phyloP scores from a whole-genome alignment of 2,113 vertebrate species.

The Carassius gibelio region DNA sequence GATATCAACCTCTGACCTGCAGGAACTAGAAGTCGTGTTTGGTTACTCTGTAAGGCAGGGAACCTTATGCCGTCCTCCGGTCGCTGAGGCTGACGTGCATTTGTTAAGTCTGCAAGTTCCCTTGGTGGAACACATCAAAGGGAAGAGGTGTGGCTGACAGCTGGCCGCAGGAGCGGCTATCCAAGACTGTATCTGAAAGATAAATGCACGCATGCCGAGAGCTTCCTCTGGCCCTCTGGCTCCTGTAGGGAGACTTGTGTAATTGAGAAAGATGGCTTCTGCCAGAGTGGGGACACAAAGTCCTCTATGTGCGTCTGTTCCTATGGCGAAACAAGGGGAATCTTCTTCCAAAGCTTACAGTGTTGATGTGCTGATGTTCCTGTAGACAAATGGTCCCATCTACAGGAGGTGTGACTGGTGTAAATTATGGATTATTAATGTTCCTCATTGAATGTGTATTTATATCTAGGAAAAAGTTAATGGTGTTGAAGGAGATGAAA shows the following conservation, averaged over 20 bases:
- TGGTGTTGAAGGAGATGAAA: slow-evolving; percentile 28
- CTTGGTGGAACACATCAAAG: slow-evolving; percentile 51
- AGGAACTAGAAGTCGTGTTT: slow-evolving; percentile 65
- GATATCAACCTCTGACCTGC: slow-evolving; percentile 70
- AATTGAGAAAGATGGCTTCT: slow-evolving; percentile 54
- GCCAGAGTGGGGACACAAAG: slow-evolving; percentile 32
- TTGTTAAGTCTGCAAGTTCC: slow-evolving; percentile 25
- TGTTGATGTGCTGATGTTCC: slow-evolving; percentile 37
- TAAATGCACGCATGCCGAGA: slow-evolving; percentile 43
- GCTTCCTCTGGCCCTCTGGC: slow-evolving; percentile 36
- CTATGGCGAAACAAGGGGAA: slow-evolving; percentile 45
- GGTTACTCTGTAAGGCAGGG: slow-evolving; percentile 58
- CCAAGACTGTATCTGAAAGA: slow-evolving; percentile 52
- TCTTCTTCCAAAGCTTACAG: slow-evolving; percentile 27
- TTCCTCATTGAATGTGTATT: slow-evolving; percentile 42
- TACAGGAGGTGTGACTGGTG: slow-evolving; percentile 44
- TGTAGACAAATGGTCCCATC: slow-evolving; percentile 55
- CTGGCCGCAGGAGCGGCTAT: slow-evolving; percentile 42
- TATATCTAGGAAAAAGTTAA: slow-evolving; percentile 37
- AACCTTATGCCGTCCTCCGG: slow-evolving; percentile 1
- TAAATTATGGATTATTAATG: slow-evolving; percentile 57
- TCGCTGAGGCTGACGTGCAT: background rate
- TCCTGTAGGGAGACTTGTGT: slow-evolving; percentile 38
- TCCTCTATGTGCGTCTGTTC: slow-evolving; percentile 33
- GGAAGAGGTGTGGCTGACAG: slow-evolving; percentile 35